Evolutionary conservation across 2,797 vertebrate genomes (phyloP).

Genomic region (Sebastolobus alascanus): DNA sequence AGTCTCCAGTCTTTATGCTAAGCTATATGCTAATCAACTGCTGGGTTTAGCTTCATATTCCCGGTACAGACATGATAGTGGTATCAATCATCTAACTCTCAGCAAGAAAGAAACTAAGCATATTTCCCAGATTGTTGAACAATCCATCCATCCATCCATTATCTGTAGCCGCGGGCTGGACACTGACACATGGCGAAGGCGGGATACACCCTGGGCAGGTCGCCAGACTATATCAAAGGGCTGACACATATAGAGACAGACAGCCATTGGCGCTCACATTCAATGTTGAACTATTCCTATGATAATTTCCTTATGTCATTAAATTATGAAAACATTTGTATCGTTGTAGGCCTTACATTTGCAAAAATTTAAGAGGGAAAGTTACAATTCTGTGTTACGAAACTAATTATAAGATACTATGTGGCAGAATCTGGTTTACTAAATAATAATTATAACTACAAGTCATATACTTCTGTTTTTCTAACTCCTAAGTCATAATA

Average conservation of each 20-base stretch:
- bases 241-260: no score
- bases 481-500: not conserved
- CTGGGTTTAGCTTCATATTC: not conserved
- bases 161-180: no score
- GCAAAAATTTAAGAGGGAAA: not conserved
- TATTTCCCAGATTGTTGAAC: not conserved
- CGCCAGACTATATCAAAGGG: no score
- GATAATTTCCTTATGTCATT: not conserved
- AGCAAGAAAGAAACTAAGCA: not conserved
- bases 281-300: no score
- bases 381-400: not conserved
- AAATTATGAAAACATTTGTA: not conserved
- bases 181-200: no score
- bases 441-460: not conserved
- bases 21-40: not conserved
- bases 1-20: not conserved
- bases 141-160: no score
- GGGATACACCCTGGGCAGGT: no score
- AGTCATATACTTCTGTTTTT: not conserved
- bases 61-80: not conserved
- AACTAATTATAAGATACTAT: not conserved
- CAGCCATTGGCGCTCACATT: no score
- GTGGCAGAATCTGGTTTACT: not conserved
- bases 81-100: not conserved
- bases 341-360: not conserved